Evolutionary conservation across 2,113 vertebrate species (phyloP).

Genomic region (Cricetomys ansorgei): DNA sequence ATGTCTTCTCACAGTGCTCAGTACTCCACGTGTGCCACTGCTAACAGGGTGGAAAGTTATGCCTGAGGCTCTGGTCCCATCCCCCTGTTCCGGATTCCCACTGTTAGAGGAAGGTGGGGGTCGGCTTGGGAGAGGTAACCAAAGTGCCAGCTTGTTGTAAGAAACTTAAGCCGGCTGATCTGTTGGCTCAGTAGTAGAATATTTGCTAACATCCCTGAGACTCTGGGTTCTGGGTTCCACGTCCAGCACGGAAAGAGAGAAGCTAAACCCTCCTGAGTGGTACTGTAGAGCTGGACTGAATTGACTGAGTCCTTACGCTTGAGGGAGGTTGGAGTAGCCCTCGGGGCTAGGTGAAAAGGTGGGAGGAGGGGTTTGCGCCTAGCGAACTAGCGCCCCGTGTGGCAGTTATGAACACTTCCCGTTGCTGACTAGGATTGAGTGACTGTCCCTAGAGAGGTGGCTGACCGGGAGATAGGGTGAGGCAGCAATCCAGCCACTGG

Average conservation of each 20-base stretch:
- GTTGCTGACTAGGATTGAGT: background rate
- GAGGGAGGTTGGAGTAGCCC: background rate
- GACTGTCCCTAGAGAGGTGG: no score
- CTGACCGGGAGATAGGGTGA: fast-evolving
- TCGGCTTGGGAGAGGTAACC: background rate
- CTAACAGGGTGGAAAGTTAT: no score
- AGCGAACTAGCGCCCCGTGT: background rate
- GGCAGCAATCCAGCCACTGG: no score
- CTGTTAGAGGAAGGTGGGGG: no score
- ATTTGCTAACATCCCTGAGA: background rate
- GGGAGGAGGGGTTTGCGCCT: background rate
- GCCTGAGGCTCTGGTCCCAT: background rate
- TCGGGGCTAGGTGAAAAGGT: fast-evolving
- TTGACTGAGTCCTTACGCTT: background rate
- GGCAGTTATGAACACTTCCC: background rate
- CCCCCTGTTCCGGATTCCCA: background rate
- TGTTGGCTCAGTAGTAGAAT: background rate
- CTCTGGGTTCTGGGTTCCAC: background rate
- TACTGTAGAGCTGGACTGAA: background rate
- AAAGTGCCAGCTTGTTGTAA: background rate
- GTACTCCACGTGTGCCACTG: fast-evolving
- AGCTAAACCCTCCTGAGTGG: background rate
- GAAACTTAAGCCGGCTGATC: background rate
- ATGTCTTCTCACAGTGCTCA: background rate
- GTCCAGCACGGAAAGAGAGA: background rate